Conservation (phyloP, 2,797 vertebrate genomes). For the Dendrocincla fuliginosa region DNA sequence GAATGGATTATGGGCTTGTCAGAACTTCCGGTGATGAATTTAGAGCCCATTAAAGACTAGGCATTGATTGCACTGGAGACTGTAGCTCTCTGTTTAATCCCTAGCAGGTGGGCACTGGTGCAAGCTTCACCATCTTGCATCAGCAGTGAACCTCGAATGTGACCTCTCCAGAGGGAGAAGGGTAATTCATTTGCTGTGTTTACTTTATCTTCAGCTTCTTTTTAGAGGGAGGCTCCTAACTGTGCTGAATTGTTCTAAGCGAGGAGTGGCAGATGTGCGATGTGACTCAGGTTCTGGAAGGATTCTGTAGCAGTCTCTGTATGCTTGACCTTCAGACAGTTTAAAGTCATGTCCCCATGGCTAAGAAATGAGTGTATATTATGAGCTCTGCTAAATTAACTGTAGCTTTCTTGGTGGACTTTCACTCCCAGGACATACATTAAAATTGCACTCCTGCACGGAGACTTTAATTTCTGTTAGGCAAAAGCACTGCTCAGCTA, state of each 20-base stretch:
- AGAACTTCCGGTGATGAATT: conserved; percentile 65
- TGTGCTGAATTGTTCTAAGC: conserved; percentile 69
- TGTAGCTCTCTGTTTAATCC: conserved; percentile 68
- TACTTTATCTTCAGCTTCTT: conserved; percentile 65
- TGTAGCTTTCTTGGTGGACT: conserved; percentile 17
- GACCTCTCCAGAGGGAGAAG: conserved; percentile 64
- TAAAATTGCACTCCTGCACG: neutral
- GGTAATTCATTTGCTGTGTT: conserved; percentile 66
- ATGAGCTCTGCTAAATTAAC: conserved; percentile 47
- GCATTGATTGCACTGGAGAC: conserved; percentile 58
- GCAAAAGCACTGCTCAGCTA: neutral
- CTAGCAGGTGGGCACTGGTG: conserved; percentile 68
- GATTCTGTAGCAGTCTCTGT: neutral
- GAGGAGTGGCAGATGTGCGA: conserved; percentile 57
- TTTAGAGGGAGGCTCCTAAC: conserved; percentile 51
- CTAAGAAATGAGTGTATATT: conserved; percentile 17
- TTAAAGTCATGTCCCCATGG: conserved; percentile 38
- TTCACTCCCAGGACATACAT: conserved; percentile 39
- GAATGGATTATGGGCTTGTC: conserved; percentile 53
- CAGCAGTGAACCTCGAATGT: conserved; percentile 62
- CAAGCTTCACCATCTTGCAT: conserved; percentile 63
- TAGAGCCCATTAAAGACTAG: conserved; percentile 40
- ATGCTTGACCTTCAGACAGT: conserved; percentile 39
- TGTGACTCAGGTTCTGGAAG: conserved; percentile 28
- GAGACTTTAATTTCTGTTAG: neutral